Conservation (phyloP, 2,888 invertebrate genomes). For the Tetragonisca angustula region DNA sequence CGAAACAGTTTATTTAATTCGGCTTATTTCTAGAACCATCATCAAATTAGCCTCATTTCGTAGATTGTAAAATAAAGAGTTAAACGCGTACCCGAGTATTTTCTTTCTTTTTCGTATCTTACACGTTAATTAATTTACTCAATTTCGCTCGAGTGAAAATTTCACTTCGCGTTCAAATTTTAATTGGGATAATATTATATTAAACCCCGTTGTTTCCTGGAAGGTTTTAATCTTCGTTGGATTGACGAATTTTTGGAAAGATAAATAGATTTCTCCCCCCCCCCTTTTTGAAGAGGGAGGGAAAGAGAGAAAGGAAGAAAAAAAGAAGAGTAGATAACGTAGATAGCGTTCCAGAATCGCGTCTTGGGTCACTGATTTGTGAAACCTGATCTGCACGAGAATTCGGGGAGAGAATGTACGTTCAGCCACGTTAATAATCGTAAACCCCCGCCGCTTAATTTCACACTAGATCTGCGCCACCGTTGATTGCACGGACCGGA, state of each 20-base stretch:
- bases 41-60: not conserved
- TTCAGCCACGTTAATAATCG: constrained; percentile 42
- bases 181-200: not conserved
- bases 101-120: too few species aligned
- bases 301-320: not conserved
- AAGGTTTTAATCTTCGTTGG: not conserved
- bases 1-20: too few species aligned
- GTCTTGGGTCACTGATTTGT: constrained; percentile 25
- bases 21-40: too few species aligned
- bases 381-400: not conserved
- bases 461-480: constrained; percentile 31
- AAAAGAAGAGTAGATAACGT: not conserved
- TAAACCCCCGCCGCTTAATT: constrained; percentile 34
- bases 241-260: not conserved
- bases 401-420: constrained; percentile 8
- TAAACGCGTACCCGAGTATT: not conserved
- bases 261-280: too few species aligned
- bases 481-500: constrained; percentile 40
- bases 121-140: too few species aligned
- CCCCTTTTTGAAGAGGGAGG: too few species aligned
- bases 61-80: not conserved
- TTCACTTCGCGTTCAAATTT: not conserved
- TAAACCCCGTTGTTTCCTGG: not conserved
- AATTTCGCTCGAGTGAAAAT: too few species aligned
- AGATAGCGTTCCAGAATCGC: not conserved